A percentile compares a stretch with the other conserved stretches of the same genome.
Conservation (phyloP, 2,888 invertebrate genomes). For the Iphiclides podalirius region DNA sequence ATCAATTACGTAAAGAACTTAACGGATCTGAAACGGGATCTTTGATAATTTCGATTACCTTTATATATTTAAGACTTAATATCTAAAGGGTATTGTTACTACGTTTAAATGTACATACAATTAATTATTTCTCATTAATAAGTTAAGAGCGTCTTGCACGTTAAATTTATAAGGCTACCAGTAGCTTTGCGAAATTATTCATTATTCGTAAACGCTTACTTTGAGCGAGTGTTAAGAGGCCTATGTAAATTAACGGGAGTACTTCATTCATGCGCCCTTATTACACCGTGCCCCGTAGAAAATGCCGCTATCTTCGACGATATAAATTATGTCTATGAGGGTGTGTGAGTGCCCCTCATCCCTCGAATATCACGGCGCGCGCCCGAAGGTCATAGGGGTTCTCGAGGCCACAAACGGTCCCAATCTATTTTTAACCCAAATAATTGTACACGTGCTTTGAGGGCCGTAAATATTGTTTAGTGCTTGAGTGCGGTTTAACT, state of each 20-base stretch:
- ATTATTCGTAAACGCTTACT: conserved; percentile 18
- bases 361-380: too few species aligned
- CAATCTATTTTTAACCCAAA: conserved; percentile 34
- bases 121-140: too few species aligned
- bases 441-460: conserved; percentile 23
- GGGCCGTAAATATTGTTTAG: conserved; percentile 23
- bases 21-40: too few species aligned
- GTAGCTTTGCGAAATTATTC: conserved; percentile 18
- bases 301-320: conserved; percentile 26
- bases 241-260: conserved; percentile 22
- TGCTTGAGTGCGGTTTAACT: conserved; percentile 12
- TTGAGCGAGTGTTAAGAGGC: conserved; percentile 11
- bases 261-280: conserved; percentile 29
- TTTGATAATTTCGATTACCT: too few species aligned
- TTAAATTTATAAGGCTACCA: conserved; percentile 9
- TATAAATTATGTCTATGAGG: conserved; percentile 33
- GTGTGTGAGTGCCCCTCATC: conserved; percentile 22
- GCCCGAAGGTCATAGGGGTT: conserved; percentile 17
- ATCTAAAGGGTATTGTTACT: too few species aligned
- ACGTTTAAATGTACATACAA: too few species aligned
- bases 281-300: conserved; percentile 28
- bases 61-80: too few species aligned
- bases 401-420: conserved; percentile 27
- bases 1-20: neutral
- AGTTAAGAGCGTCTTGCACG: neutral